Evolutionary conservation across 2,797 vertebrate species (phyloP), one percentile per base, ranked within the genome.

Genomic region (Dicrostonyx torquatus): DNA sequence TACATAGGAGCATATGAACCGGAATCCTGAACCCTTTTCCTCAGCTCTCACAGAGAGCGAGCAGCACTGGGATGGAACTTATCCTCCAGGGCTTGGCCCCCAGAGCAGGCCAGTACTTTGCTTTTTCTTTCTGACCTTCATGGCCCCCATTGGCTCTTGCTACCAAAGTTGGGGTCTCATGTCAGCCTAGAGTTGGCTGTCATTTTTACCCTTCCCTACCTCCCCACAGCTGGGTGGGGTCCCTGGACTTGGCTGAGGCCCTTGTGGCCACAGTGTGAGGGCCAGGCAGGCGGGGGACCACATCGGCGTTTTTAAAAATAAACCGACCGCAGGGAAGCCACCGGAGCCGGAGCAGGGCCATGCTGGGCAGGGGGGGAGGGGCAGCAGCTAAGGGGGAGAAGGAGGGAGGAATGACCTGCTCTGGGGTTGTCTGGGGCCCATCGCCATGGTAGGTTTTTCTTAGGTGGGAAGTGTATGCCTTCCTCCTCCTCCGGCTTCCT

Each of bases 221-320:
- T 97, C 93, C 93, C 96, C 97, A 95, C 92, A 88, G 94, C 91
- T 97, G 97, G 97, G 97, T 98, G 97, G 97, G 97, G 97, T 97
- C 97, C 96, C 87, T 94, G 92, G 96, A 96, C 95, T 97, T 98
- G 97, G 97, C 97, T 95, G 96, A 95, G 97, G 97, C 97, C 97
- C 95, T 93, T 97, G 97, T 97, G 97, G 97, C 97, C 97, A 91
- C 97, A 97, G 97, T 96, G 97, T 96, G 97, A 98, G 97, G 97
- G 97, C 97, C 91, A 43, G 97, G 97, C 83, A 72, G 91, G 73
- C 73, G 85, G 96, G 95, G 97, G 97, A 96, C 87, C 82, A 96
- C 96, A 97, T 97, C 96, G 97, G 97, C 97, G 95, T 97, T 98
- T 97, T 97, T 97, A 97, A 97, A 97, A 97, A 97, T 97, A 98